These are phyloP conservation scores for Montipora capricornis DNA, from an alignment of 64 coral and sea anemone species.

Conservation along the genomic window DNA sequence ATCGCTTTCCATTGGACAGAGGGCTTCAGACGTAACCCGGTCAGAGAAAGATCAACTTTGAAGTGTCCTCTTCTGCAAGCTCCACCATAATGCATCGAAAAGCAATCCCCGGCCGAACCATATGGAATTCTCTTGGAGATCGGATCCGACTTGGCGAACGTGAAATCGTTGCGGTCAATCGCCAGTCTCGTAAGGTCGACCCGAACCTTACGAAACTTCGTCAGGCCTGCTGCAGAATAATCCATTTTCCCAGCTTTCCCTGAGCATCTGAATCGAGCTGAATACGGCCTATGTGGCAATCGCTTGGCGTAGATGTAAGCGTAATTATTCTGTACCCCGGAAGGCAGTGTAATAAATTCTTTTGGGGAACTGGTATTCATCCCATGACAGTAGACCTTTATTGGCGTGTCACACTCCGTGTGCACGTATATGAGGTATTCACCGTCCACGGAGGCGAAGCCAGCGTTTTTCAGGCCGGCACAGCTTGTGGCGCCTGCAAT, in stretches of 20 bases:
- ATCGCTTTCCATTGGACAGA: slow-evolving; percentile 67
- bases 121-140: slow-evolving; percentile 74
- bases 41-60: slow-evolving; percentile 78
- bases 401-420: slow-evolving; percentile 71
- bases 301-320: slow-evolving; percentile 82
- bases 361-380: slow-evolving; percentile 89
- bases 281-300: slow-evolving; percentile 63
- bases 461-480: slow-evolving; percentile 74
- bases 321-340: slow-evolving; percentile 87
- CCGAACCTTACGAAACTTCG: slow-evolving; percentile 83
- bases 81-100: slow-evolving; percentile 83
- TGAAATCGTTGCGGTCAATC: slow-evolving; percentile 81
- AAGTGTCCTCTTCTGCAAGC: slow-evolving; percentile 91
- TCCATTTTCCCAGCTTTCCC: slow-evolving; percentile 43
- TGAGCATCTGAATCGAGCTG: slow-evolving; percentile 70
- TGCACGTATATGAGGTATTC: slow-evolving; percentile 88
- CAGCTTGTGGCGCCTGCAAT: slow-evolving; percentile 86
- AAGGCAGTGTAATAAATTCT: slow-evolving; percentile 75
- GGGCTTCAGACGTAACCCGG: slow-evolving; percentile 62
- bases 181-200: slow-evolving; percentile 84
- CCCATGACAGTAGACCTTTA: slow-evolving; percentile 91
- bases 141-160: slow-evolving; percentile 79
- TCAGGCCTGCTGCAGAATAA: slow-evolving; percentile 73
- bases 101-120: slow-evolving; percentile 94
- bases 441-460: slow-evolving; percentile 69